Evolutionary conservation across 30 jellyfish, hydroid and myxozoan genomes (phyloP).

Genomic region (Rhopilema esculentum): DNA sequence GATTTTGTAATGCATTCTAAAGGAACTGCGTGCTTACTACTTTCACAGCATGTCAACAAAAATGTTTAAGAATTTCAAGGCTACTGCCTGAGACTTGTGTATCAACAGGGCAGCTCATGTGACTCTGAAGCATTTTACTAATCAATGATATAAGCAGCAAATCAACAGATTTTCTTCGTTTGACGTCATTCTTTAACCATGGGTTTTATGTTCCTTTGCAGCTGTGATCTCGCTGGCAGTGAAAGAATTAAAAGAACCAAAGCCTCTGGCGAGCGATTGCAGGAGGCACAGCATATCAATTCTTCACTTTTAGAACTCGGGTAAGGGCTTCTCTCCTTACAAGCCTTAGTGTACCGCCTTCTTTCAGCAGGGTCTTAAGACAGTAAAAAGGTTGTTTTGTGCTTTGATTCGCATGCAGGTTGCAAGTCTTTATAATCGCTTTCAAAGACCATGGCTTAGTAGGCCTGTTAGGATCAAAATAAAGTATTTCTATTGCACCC

Average conservation of each 20-base stretch:
- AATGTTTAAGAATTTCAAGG: neutral
- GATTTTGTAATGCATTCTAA: too few species aligned
- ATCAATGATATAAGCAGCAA: neutral
- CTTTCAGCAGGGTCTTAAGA: neutral
- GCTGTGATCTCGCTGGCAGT: slow-evolving; percentile 98
- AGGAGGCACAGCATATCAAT: slow-evolving; percentile 94
- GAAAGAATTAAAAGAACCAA: slow-evolving; percentile 91
- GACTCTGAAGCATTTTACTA: neutral
- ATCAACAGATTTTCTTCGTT: neutral
- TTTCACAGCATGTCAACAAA: neutral
- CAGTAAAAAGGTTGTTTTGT: neutral
- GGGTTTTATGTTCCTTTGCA: neutral
- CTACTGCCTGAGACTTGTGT: neutral
- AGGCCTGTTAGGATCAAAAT: too few species aligned
- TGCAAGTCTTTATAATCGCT: too few species aligned
- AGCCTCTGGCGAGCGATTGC: slow-evolving; percentile 92
- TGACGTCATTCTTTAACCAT: neutral
- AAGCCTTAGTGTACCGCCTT: neutral
- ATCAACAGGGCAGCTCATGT: neutral
- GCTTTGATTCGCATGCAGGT: neutral
- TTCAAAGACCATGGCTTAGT: too few species aligned
- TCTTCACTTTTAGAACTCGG: slow-evolving; percentile 92
- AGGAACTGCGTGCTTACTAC: neutral
- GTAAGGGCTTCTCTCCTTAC: slow-evolving; percentile 27
- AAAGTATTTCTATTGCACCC: too few species aligned